Evolutionary conservation across 2,113 vertebrate genomes (phyloP).

Genomic region (Salvelinus sp.): DNA sequence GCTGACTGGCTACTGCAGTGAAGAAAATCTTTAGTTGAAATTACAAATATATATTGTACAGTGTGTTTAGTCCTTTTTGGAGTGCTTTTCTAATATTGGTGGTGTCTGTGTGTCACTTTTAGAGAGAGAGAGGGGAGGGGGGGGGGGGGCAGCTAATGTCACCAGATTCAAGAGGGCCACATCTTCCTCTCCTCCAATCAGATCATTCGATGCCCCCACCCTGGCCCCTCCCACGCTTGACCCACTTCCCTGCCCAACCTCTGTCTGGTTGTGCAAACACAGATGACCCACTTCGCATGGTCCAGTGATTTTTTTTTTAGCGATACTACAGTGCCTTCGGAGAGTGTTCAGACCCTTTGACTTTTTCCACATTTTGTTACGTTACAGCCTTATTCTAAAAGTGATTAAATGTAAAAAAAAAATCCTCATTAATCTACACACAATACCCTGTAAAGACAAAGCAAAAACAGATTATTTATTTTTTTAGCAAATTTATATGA

Average conservation of each 20-base stretch:
- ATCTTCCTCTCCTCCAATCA: slow-evolving; percentile 50
- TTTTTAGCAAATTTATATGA: no score
- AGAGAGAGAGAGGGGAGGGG: neutral
- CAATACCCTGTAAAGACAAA: no score
- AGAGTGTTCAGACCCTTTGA: no score
- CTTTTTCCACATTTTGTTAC: no score
- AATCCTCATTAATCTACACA: no score
- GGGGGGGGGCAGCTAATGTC: slow-evolving; percentile 27
- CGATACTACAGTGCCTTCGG: no score
- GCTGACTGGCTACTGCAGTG: neutral
- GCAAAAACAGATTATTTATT: no score
- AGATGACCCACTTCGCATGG: slow-evolving; percentile 56
- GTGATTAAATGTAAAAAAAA: no score
- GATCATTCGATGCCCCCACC: slow-evolving; percentile 23
- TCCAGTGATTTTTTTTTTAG: neutral
- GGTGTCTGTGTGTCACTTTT: neutral
- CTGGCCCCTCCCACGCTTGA: slow-evolving; percentile 33
- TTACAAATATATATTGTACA: neutral
- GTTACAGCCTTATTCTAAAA: no score
- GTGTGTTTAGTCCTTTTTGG: neutral
- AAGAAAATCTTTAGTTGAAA: neutral
- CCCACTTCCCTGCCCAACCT: slow-evolving; percentile 40
- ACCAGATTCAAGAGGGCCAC: slow-evolving; percentile 43
- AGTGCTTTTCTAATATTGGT: no score
- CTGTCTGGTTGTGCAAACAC: slow-evolving; percentile 46